Evolutionary conservation across 2,113 vertebrate species (phyloP).

Genomic region (Myiagra hebetior): DNA sequence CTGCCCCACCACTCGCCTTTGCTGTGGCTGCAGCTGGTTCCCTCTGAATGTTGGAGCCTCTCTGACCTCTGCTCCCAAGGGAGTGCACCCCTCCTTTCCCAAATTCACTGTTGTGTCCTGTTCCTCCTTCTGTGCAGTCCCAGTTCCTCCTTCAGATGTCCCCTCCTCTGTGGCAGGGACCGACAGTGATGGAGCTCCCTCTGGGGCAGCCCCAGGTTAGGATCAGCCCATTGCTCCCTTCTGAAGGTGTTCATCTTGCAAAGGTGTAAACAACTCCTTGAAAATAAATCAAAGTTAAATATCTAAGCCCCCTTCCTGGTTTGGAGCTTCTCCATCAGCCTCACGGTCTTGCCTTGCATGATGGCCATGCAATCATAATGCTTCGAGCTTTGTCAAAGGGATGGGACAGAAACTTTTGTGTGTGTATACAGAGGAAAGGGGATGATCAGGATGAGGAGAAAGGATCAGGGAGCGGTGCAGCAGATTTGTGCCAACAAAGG

Average conservation of each 20-base stretch:
- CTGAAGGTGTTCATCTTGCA: neutral
- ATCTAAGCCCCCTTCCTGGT: neutral
- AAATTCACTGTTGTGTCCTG: neutral
- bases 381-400: accelerated
- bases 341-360: neutral
- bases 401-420: neutral
- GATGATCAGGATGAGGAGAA: neutral
- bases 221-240: neutral
- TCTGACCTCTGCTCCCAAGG: neutral
- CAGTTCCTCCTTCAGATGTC: neutral
- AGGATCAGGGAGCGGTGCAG: neutral
- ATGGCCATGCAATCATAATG: accelerated
- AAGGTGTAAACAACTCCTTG: neutral
- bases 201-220: accelerated
- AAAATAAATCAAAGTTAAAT: neutral
- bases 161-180: accelerated
- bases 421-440: neutral
- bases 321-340: neutral
- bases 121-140: neutral
- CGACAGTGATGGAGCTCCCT: neutral
- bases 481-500: neutral
- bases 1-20: neutral
- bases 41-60: neutral
- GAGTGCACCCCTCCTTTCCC: neutral
- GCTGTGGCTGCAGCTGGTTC: neutral